These are phyloP conservation scores for Drosophila austrosaltans DNA, from an alignment of 2,888 invertebrate species.

Conservation along the genomic window DNA sequence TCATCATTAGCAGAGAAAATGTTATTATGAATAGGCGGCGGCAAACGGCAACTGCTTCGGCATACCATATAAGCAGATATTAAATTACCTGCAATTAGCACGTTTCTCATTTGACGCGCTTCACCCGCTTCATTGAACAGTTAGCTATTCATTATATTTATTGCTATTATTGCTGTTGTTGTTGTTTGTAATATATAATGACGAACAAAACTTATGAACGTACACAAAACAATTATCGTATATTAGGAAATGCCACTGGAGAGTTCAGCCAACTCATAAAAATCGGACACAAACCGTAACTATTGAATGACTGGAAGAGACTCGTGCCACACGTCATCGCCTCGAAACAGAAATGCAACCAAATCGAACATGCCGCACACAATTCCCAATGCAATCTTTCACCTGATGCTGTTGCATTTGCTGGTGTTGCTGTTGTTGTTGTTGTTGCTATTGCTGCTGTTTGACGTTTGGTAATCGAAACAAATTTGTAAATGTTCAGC, in stretches of 20 bases:
- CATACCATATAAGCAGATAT: slow-evolving; percentile 19
- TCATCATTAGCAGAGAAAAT: not conserved
- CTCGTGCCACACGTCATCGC: slow-evolving; percentile 51
- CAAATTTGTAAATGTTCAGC: slow-evolving; percentile 36
- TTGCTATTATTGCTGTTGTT: not conserved
- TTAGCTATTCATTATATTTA: slow-evolving; percentile 11
- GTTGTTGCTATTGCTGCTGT: not conserved
- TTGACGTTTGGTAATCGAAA: slow-evolving; percentile 40
- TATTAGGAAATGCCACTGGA: slow-evolving; percentile 15
- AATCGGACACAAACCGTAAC: not conserved
- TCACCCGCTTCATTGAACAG: slow-evolving; percentile 51
- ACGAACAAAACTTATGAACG: slow-evolving; percentile 23
- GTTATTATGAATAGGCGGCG: not conserved
- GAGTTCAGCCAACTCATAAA: slow-evolving; percentile 38
- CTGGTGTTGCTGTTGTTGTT: not conserved
- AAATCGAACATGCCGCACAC: slow-evolving; percentile 21
- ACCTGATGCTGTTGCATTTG: slow-evolving; percentile 3
- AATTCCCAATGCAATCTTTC: slow-evolving; percentile 28
- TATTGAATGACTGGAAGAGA: not conserved
- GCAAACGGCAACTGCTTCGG: not conserved
- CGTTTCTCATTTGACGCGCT: slow-evolving; percentile 60
- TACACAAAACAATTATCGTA: slow-evolving; percentile 31
- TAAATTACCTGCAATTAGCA: slow-evolving; percentile 50
- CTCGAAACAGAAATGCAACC: slow-evolving; percentile 27
- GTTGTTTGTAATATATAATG: slow-evolving; percentile 7